Percentiles rank a stretch among this genome's conserved stretches.
These are phyloP conservation scores for Ciconia nigra DNA, from an alignment of 2,797 vertebrate genomes.

Conservation along the genomic window DNA sequence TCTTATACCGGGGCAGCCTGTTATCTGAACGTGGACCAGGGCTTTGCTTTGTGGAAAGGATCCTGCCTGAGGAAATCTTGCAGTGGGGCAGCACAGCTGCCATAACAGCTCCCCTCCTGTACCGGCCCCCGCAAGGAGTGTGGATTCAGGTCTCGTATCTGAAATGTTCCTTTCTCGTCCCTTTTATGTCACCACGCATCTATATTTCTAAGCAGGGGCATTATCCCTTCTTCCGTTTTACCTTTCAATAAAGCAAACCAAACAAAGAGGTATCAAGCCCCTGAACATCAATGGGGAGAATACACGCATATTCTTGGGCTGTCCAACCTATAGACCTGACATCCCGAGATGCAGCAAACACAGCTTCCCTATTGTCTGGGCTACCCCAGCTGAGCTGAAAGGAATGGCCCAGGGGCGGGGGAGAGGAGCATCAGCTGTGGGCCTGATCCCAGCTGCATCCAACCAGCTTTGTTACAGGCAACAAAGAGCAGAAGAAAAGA, in stretches of 20 bases:
- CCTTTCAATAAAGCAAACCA: background rate
- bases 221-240: background rate
- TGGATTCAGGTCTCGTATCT: background rate
- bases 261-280: slow-evolving; percentile 16
- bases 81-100: background rate
- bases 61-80: background rate
- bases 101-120: background rate
- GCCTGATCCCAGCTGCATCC: slow-evolving; percentile 70
- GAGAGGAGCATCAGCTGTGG: slow-evolving; percentile 56
- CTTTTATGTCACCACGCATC: background rate
- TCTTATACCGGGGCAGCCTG: background rate
- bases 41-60: background rate
- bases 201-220: background rate
- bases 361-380: slow-evolving; percentile 15
- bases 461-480: slow-evolving; percentile 51
- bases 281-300: background rate
- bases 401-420: slow-evolving; percentile 24
- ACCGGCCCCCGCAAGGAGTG: fast-evolving
- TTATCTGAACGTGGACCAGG: background rate
- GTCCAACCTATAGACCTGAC: background rate
- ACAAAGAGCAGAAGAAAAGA: slow-evolving; percentile 64
- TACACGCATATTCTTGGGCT: background rate
- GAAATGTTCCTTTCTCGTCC: background rate
- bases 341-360: background rate
- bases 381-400: slow-evolving; percentile 58